Percentiles rank a stretch among this genome's conserved stretches.
phyloP scores from a whole-genome alignment of 2,888 invertebrate species.

The Pediacus dermestoides region DNA sequence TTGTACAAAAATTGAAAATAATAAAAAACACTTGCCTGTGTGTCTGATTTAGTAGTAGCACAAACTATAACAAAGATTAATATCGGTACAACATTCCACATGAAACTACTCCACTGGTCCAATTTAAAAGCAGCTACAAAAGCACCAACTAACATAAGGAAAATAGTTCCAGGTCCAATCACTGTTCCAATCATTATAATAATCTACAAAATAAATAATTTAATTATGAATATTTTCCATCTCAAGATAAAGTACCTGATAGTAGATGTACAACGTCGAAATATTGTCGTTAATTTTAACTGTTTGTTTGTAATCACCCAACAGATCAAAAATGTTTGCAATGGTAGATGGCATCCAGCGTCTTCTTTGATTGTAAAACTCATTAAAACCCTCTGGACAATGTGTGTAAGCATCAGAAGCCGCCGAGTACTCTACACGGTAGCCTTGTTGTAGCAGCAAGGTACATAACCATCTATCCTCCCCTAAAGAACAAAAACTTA shows the following conservation, averaged over 20 bases:
- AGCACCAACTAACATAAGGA: constrained; percentile 79
- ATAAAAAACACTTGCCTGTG: constrained; percentile 55
- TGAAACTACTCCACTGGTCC: constrained; percentile 63
- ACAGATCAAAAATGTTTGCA: constrained; percentile 88
- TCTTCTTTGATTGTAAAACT: constrained; percentile 91
- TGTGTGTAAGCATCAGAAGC: constrained; percentile 94
- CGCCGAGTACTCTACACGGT: constrained; percentile 90
- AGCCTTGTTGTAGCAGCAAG: constrained; percentile 83
- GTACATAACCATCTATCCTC: constrained; percentile 97
- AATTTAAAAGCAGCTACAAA: constrained; percentile 75
- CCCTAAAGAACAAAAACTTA: constrained; percentile 50
- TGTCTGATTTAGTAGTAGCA: constrained; percentile 62
- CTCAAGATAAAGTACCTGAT: constrained; percentile 66
- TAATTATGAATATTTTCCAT: constrained; percentile 1
- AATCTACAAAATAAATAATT: constrained; percentile 55
- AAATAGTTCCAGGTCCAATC: constrained; percentile 78
- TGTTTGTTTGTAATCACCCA: constrained; percentile 73
- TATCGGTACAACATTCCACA: constrained; percentile 67
- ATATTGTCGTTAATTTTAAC: constrained; percentile 85
- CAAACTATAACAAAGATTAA: constrained; percentile 64
- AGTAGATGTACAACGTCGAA: constrained; percentile 73
- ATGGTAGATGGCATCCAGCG: constrained; percentile 96
- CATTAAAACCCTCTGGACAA: constrained; percentile 87
- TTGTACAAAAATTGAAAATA: neutral
- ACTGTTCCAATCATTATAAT: constrained; percentile 71